These are phyloP conservation scores for Epinephelus lanceolatus DNA, from an alignment of 2,113 vertebrate genomes.

Conservation along the genomic window DNA sequence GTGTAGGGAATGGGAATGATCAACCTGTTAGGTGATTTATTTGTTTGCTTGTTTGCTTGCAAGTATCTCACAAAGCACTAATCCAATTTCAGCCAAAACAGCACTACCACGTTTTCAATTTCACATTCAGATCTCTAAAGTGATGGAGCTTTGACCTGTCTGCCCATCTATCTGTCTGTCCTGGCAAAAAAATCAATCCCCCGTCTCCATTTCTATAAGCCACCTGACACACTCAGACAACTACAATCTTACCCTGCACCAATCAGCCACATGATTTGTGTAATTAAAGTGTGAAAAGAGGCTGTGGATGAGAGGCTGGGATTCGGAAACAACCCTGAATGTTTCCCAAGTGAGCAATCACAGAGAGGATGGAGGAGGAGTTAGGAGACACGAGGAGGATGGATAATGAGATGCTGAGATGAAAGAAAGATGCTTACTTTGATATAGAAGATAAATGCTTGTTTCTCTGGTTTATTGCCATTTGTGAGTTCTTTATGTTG, in stretches of 20 bases:
- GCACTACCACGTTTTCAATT: neutral
- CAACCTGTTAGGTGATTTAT: conserved; percentile 23
- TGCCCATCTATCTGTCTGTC: neutral
- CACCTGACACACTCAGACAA: conserved; percentile 17
- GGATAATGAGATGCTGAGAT: conserved; percentile 20
- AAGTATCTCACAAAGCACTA: neutral
- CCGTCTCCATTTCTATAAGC: neutral
- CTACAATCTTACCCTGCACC: neutral
- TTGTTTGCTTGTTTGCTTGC: neutral
- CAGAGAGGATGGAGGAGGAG: neutral
- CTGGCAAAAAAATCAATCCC: neutral
- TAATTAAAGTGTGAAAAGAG: conserved; percentile 58
- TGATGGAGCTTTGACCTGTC: neutral
- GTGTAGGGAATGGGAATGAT: neutral
- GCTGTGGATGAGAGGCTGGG: conserved; percentile 21
- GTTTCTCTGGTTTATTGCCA: neutral
- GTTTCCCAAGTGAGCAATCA: conserved; percentile 48
- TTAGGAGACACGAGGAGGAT: neutral
- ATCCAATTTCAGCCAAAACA: neutral
- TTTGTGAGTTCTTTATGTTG: neutral
- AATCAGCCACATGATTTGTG: conserved; percentile 46
- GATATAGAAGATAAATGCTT: neutral
- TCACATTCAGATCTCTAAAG: neutral
- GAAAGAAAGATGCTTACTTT: neutral
- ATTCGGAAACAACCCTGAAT: conserved; percentile 15